Base-by-base conservation (phyloP, 2,888 invertebrate species). In the Hetaerina titia region DNA sequence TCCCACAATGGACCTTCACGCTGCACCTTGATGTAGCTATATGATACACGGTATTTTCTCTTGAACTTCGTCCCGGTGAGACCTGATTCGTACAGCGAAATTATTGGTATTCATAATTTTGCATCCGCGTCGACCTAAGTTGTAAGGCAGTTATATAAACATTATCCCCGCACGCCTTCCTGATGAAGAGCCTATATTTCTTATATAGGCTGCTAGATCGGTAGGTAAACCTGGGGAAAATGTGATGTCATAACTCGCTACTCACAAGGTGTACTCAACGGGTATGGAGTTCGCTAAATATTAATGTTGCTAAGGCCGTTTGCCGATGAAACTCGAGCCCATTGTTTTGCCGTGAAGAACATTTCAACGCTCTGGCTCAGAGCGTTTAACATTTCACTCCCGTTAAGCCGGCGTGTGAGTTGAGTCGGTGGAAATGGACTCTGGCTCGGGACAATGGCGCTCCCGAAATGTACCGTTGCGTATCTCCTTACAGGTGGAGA, bases 391-490 rank as follows among this genome's bases (percentile, higher is more conserved):
- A 81, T 31, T 74, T 74, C 25, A 74, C 74, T 74, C 74, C 74
- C 74, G 74, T 74, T 74, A 74, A 74, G 74, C 69, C 69, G 22
- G 69, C 74, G 74, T 74, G 74, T 8, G 45, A 45, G 45, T 45
- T 69, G 22, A 19, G 74, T 74, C 74, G 74, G n/a, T 74, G n/a
- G 74, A 74, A 74, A 74, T 81, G 81, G 81, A 81, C 81, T 31
- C 81, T 81, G 81, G 15, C 31, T 31, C 31, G 31, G 81, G 81
- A 81, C 81, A 81, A 81, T 81, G 81, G 81, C 31, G 81, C 81
- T 81, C 31, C 81, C 81, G 25, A 81, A 81, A 81, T 31, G 81
- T 81, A 81, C 81, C 81, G 81, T 81, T 81, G 81, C 81, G 81
- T 81, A 31, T 31, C 81, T n/a, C 81, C 81, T 81, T 81, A 60